Evolutionary conservation across 1,140 invertebrate genomes (phyloP).

Genomic region (Cardiocondyla obscurior): DNA sequence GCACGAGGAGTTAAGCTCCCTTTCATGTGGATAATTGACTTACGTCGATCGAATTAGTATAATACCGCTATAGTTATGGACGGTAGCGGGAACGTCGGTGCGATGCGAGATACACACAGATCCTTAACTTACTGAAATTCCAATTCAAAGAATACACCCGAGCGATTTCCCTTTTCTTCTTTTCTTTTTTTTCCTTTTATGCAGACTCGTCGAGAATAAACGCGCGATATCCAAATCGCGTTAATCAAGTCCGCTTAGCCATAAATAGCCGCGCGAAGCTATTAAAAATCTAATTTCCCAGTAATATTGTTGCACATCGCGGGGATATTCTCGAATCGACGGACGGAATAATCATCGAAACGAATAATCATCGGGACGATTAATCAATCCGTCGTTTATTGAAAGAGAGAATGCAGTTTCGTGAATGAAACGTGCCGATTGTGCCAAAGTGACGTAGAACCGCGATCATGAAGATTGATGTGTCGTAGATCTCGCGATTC

Average conservation of each 20-base stretch:
- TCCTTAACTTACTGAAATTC: background rate
- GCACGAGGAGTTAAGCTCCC: constrained; percentile 49
- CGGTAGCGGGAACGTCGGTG: background rate
- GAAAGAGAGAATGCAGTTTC: background rate
- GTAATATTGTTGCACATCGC: background rate
- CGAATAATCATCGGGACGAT: too few species aligned
- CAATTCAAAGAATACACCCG: background rate
- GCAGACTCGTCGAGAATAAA: background rate
- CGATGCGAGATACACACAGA: background rate
- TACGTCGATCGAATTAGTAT: constrained; percentile 51
- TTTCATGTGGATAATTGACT: constrained; percentile 53
- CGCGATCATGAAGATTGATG: constrained; percentile 3
- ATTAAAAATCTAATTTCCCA: background rate
- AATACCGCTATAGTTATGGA: constrained; percentile 28
- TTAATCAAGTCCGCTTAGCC: background rate
- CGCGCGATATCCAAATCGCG: background rate
- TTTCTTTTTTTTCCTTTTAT: too few species aligned
- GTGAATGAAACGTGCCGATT: background rate
- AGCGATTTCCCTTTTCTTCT: too few species aligned
- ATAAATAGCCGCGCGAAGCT: background rate
- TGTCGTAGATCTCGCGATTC: background rate
- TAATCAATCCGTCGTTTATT: background rate
- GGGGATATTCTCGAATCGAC: background rate
- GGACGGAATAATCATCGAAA: background rate
- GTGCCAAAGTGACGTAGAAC: background rate